Conservation (phyloP, 53 echinoderm and acorn worm species). For the Mesocentrotus franciscanus region DNA sequence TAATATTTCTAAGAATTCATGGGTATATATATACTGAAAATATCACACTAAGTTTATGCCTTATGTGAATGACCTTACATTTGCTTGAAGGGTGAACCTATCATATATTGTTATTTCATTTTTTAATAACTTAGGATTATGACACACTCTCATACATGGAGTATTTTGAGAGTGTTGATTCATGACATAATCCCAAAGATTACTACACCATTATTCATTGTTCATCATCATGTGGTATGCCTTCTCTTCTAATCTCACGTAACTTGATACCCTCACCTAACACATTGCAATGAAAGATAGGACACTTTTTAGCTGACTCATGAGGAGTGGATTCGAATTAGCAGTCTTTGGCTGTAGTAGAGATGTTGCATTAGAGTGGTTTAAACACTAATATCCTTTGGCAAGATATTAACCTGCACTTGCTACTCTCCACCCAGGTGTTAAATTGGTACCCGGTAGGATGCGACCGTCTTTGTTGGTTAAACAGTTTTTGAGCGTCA, state of each 20-base stretch:
- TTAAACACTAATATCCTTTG: too few species aligned
- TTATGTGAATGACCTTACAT: neutral
- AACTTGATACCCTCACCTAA: neutral
- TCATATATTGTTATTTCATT: neutral
- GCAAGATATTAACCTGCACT: too few species aligned
- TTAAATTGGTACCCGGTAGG: too few species aligned
- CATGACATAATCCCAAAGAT: slow-evolving; percentile 18
- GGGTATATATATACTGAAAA: neutral
- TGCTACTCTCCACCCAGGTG: too few species aligned
- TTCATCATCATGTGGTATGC: slow-evolving; percentile 1
- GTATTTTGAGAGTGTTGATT: slow-evolving; percentile 11
- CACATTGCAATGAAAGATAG: neutral
- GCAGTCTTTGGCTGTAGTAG: neutral
- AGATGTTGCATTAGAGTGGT: too few species aligned
- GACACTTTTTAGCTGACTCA: neutral
- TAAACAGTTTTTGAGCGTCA: too few species aligned
- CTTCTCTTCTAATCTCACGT: neutral
- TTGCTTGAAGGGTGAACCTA: neutral
- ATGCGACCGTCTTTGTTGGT: too few species aligned
- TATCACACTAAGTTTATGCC: too few species aligned
- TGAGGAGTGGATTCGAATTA: neutral
- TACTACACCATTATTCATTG: neutral
- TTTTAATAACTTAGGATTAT: neutral
- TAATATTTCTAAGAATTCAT: too few species aligned
- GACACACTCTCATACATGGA: neutral